Evolutionary conservation across 53 echinoderm and acorn worm species (phyloP), one percentile per base, ranked within the genome.

Genomic region (Hippasteria phrygiana): DNA sequence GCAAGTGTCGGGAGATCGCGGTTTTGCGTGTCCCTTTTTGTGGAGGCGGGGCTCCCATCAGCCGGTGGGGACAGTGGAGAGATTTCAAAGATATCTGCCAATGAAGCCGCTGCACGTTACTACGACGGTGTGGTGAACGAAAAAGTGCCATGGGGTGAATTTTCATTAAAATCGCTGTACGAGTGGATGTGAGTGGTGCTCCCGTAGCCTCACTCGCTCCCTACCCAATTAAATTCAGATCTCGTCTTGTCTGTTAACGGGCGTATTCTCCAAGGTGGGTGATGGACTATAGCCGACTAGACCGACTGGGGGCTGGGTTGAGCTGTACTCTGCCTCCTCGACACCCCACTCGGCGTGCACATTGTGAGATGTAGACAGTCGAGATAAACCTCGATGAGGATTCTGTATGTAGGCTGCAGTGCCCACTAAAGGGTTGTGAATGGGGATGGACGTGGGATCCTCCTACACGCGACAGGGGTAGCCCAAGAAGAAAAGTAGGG

Each of bases 181-280:
- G 59, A 59, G 26, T 26, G 26, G 22, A 12, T 59, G 59, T 26
- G 59, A 59, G 26, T 59, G 26, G 26, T 24, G 26, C 59, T 26
- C 26, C 20, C 26, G 26, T 24, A 24, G 22, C 59, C n/a, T n/a
- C n/a, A n/a, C n/a, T n/a, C n/a, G n/a, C 7, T 45, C 22, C 7
- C 59, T 8, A n/a, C 7, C 59, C 59, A 59, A 59, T 59, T 59
- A 59, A 59, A 59, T 59, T 59, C 59, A 3, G 59, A 59, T 59
- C 26, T 18, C 59, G 26, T 59, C 26, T 24, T 9, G 26, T 59
- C 59, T 17, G 22, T 8, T 59, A 26, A 59, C 59, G 26, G 59
- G 59, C 59, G n/a, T n/a, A 59, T 22, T 22, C 24, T 59, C 22
- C 4, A 26, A 59, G 59, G 59, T 59, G 20, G n/a, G 7, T 59